Conservation (phyloP, 2,888 invertebrate species). For the Lampropteryx suffumata region DNA sequence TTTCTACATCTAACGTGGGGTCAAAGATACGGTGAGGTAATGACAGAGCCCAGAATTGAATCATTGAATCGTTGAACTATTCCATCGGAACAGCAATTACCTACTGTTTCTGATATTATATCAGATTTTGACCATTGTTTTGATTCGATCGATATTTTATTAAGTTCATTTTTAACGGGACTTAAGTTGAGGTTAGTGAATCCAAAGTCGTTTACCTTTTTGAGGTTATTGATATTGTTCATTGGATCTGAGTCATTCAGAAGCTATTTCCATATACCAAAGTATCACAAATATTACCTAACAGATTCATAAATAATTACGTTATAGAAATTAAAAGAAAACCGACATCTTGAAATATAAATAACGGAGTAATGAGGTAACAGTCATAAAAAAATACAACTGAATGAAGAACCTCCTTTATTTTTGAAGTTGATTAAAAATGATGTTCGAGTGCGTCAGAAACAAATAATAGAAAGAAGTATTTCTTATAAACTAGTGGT, state of each 20-base stretch:
- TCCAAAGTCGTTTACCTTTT: conserved; percentile 32
- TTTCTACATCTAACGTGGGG: conserved; percentile 47
- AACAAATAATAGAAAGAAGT: no score
- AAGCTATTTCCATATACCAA: no score
- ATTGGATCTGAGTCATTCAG: background rate
- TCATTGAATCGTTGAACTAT: conserved; percentile 28
- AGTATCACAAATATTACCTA: no score
- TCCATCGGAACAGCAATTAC: conserved; percentile 58
- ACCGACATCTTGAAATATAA: no score
- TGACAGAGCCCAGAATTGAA: conserved; percentile 63
- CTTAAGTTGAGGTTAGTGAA: conserved; percentile 41
- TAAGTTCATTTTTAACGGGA: conserved; percentile 39
- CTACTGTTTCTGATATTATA: conserved; percentile 50
- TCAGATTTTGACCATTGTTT: conserved; percentile 54
- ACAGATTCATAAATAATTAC: no score
- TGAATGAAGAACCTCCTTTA: no score
- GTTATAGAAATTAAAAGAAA: no score
- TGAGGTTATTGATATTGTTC: conserved; percentile 1
- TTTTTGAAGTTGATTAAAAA: no score
- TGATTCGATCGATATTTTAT: conserved; percentile 48
- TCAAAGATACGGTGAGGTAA: conserved; percentile 74
- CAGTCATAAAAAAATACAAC: no score
- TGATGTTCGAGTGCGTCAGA: no score
- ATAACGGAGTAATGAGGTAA: no score
- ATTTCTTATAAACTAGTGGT: no score